These are phyloP conservation scores for Coelinius sp. DNA, from an alignment of 2,888 invertebrate genomes.

Conservation along the genomic window DNA sequence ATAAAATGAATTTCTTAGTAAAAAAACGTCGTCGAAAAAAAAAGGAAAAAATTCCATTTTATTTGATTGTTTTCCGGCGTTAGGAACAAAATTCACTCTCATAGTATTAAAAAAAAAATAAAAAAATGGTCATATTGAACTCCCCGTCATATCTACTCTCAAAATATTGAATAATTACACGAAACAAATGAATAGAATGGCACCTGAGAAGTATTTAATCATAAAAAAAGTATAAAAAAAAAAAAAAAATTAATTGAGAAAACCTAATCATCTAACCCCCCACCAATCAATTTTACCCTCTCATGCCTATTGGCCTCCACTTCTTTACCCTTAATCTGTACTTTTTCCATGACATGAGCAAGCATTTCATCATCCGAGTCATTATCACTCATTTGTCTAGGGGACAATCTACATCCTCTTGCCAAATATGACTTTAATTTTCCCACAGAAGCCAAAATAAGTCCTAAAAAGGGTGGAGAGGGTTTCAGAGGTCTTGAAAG, in stretches of 20 bases:
- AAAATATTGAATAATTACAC: not conserved
- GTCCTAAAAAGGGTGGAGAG: slow-evolving; percentile 95
- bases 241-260: too few relatives aligned
- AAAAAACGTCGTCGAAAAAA: too few relatives aligned
- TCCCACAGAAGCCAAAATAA: slow-evolving; percentile 90
- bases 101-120: too few relatives aligned
- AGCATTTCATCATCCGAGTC: slow-evolving; percentile 74
- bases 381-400: slow-evolving; percentile 82
- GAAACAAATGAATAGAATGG: not conserved
- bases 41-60: too few relatives aligned
- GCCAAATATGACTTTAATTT: slow-evolving; percentile 82
- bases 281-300: not conserved
- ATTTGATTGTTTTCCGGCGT: too few relatives aligned
- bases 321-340: not conserved
- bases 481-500: slow-evolving; percentile 91
- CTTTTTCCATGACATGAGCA: not conserved
- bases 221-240: too few relatives aligned
- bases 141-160: not conserved
- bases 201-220: not conserved
- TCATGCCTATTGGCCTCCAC: not conserved
- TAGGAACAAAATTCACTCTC: too few relatives aligned
- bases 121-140: not conserved
- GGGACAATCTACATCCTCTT: slow-evolving; percentile 82
- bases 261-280: not conserved
- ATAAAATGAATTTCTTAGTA: not conserved